phyloP scores from a whole-genome alignment of 2,113 vertebrate species.

The Sinocyclocheilus maitianheensis region DNA sequence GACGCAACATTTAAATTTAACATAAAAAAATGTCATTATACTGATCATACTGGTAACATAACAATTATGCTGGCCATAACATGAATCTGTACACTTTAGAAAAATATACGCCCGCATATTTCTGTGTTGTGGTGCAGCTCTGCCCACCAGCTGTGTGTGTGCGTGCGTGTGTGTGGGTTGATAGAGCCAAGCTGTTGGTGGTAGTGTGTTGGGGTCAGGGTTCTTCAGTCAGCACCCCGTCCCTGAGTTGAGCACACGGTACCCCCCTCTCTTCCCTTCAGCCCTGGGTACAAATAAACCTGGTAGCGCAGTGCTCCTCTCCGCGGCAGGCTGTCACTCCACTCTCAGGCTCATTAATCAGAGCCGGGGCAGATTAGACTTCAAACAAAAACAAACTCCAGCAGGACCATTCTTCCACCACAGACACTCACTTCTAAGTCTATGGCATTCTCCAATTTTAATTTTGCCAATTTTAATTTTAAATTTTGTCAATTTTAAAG shows the following conservation, averaged over 20 bases:
- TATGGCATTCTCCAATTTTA: not conserved
- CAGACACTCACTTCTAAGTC: not conserved
- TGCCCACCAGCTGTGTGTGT: not conserved
- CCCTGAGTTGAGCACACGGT: conserved; percentile 78
- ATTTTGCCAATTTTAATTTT: too few species aligned
- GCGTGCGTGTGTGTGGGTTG: conserved; percentile 45
- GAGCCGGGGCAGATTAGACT: conserved; percentile 73
- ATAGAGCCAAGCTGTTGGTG: conserved; percentile 78
- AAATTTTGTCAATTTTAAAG: too few species aligned
- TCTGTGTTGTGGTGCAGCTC: not conserved
- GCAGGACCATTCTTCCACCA: conserved; percentile 25
- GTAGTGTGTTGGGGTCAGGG: conserved; percentile 75
- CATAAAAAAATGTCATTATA: not conserved
- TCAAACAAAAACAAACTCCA: conserved; percentile 75
- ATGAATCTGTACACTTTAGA: not conserved
- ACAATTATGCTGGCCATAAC: not conserved
- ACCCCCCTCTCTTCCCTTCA: conserved; percentile 40
- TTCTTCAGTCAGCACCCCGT: conserved; percentile 80
- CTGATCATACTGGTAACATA: not conserved
- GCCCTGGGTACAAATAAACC: conserved; percentile 76
- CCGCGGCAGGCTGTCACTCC: not conserved
- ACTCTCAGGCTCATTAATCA: conserved; percentile 79
- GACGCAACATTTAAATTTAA: not conserved
- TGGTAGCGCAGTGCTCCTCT: conserved; percentile 66
- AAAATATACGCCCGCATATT: not conserved